A percentile compares a stretch with the other conserved stretches of the same genome.
phyloP scores from a whole-genome alignment of 2,797 vertebrate species.

The Babyrousa celebensis region DNA sequence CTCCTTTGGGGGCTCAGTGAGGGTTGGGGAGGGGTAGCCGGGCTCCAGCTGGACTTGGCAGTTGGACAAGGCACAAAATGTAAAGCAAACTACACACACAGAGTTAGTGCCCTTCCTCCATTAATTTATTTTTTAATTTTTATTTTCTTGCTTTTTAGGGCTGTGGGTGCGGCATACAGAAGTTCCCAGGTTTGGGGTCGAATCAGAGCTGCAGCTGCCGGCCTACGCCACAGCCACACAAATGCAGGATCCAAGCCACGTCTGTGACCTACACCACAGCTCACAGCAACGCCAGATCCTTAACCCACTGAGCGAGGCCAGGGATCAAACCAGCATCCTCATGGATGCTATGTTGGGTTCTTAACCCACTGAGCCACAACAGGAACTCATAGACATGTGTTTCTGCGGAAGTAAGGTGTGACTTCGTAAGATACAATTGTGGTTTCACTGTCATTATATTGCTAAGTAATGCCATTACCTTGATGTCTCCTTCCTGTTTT shows the following conservation, averaged over 20 bases:
- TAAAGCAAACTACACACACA: neutral
- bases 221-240: too few relatives aligned
- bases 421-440: slow-evolving; percentile 15
- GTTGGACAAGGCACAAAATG: neutral
- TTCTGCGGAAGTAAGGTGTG: slow-evolving; percentile 49
- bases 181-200: too few relatives aligned
- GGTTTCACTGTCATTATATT: neutral
- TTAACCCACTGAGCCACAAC: too few relatives aligned
- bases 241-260: too few relatives aligned
- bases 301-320: too few relatives aligned
- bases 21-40: neutral
- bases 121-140: neutral
- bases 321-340: too few relatives aligned
- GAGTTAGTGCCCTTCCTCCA: neutral
- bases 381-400: neutral
- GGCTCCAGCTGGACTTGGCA: neutral
- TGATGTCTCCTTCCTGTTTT: neutral
- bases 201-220: too few relatives aligned
- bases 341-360: too few relatives aligned
- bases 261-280: too few relatives aligned
- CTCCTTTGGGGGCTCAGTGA: neutral
- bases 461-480: neutral
- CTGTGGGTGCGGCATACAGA: too few relatives aligned
- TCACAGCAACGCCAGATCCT: too few relatives aligned
- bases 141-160: too few relatives aligned